phyloP scores from a whole-genome alignment of 2,888 invertebrate species.

The Polylopha cassiicola region DNA sequence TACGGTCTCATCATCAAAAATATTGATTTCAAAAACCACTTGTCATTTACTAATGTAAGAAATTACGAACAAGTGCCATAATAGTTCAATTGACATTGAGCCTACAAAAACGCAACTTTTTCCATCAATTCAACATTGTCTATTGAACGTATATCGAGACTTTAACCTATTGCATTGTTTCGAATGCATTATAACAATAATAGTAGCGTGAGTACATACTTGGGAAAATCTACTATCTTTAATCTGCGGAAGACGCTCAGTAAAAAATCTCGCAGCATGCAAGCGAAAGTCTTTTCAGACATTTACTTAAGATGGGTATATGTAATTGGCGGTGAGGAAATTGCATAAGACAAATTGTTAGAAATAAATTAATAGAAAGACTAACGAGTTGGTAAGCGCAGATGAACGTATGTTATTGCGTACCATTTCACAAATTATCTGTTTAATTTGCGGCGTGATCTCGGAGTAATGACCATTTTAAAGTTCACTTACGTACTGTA shows the following conservation, averaged over 20 bases:
- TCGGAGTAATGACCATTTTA: too few species aligned
- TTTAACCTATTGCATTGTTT: constrained; percentile 13
- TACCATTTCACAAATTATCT: too few species aligned
- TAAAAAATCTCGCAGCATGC: constrained; percentile 10
- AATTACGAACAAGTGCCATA: too few species aligned
- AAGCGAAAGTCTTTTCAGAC: constrained; percentile 20
- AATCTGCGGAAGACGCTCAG: constrained; percentile 15
- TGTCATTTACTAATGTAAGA: too few species aligned
- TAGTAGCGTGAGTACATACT: constrained; percentile 6
- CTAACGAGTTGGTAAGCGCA: not conserved
- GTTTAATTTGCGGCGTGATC: too few species aligned
- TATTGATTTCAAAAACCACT: too few species aligned
- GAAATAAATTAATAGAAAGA: constrained; percentile 6
- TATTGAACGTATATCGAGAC: constrained; percentile 10
- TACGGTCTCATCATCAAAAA: too few species aligned
- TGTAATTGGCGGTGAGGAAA: constrained; percentile 8
- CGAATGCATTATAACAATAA: constrained; percentile 14
- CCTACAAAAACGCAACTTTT: too few species aligned
- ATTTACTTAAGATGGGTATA: constrained; percentile 14
- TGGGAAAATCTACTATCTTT: constrained; percentile 16
- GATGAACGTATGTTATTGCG: too few species aligned
- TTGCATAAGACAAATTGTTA: not conserved
- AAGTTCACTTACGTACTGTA: too few species aligned
- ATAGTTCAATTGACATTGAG: too few species aligned
- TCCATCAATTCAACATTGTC: constrained; percentile 19